Evolutionary conservation across 2,888 invertebrate genomes (phyloP), one percentile per base, ranked within the genome.

Genomic region (Harmothoe impar): DNA sequence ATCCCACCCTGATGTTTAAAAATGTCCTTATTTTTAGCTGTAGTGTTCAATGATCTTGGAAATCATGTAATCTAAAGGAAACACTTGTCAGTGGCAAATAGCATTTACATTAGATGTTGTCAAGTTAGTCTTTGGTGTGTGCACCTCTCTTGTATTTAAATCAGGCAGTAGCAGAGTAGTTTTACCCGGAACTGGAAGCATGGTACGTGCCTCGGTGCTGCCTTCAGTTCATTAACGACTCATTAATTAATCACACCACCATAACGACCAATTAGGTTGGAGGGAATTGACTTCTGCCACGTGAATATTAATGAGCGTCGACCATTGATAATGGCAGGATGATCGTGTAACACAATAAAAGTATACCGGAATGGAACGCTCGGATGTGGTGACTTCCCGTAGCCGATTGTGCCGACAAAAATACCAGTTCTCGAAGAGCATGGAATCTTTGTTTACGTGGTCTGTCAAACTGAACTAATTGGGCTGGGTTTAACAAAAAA

Each of bases 241-340:
- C 62, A n/a, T 62, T 62, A 62, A 62, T 62, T 62, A 62, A 62
- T 20, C 62, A 62, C 10, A 43, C 62, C n/a, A 3, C 15, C 20
- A 62, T 62, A n/a, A 62, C 62, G 62, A 62, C 62, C 62, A 62
- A 62, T 62, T 62, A 62, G 62, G 20, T 15, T n/a, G 62, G 20
- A 12, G 62, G 62, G 15, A 62, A 62, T 62, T 20, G 62, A 62
- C 62, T n/a, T 3, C 20, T n/a, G 20, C 20, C 62, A 62, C 20
- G 62, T 62, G 7, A 62, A 62, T 62, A 62, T 62, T n/a, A 62
- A 62, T 62, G 43, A 43, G 43, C 43, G 43, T 43, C 10, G 5
- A 43, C 43, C 10, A 62, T 62, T 3, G 15, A 62, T n/a, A 20
- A 20, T 62, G n/a, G 20, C 62, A n/a, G 20, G 62, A 7, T 62